A percentile compares a stretch with the other conserved stretches of the same genome.
phyloP scores from a whole-genome alignment of 2,888 invertebrate species.

The Epirrita christyi region DNA sequence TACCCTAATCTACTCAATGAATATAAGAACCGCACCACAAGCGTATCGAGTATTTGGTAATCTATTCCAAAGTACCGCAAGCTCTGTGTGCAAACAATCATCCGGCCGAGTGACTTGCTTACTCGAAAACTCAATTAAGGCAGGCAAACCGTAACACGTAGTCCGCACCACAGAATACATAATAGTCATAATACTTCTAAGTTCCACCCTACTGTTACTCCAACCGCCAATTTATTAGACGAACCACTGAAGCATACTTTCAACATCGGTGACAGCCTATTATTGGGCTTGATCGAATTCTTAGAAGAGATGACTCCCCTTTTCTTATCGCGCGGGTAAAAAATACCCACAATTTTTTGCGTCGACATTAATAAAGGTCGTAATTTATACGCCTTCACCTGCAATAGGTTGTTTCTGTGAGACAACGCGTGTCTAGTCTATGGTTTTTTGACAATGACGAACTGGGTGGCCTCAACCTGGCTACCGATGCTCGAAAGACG shows the following conservation, averaged over 20 bases:
- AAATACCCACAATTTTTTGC: slow-evolving; percentile 34
- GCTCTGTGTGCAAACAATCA: slow-evolving; percentile 37
- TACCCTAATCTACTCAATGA: no score
- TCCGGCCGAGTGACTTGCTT: slow-evolving; percentile 44
- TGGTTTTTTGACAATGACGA: slow-evolving; percentile 56
- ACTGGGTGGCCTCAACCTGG: slow-evolving; percentile 65
- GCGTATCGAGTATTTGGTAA: slow-evolving; percentile 10
- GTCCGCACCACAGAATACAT: slow-evolving; percentile 10
- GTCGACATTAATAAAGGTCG: slow-evolving; percentile 32
- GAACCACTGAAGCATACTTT: slow-evolving; percentile 49
- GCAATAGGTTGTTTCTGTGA: slow-evolving; percentile 51
- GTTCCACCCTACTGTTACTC: slow-evolving; percentile 41
- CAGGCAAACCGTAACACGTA: slow-evolving; percentile 51
- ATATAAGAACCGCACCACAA: background rate
- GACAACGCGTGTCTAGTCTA: slow-evolving; percentile 56
- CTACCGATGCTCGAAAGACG: slow-evolving; percentile 42
- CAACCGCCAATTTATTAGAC: slow-evolving; percentile 56
- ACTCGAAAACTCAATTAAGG: slow-evolving; percentile 62
- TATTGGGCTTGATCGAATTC: slow-evolving; percentile 37
- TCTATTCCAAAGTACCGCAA: slow-evolving; percentile 14
- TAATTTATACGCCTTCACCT: slow-evolving; percentile 63
- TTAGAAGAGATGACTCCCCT: slow-evolving; percentile 26
- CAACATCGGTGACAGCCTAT: slow-evolving; percentile 30
- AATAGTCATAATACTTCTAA: slow-evolving; percentile 5
- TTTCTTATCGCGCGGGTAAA: slow-evolving; percentile 26